Base-by-base conservation (phyloP, 2,888 invertebrate species). In the Strigamia maritima region DNA sequence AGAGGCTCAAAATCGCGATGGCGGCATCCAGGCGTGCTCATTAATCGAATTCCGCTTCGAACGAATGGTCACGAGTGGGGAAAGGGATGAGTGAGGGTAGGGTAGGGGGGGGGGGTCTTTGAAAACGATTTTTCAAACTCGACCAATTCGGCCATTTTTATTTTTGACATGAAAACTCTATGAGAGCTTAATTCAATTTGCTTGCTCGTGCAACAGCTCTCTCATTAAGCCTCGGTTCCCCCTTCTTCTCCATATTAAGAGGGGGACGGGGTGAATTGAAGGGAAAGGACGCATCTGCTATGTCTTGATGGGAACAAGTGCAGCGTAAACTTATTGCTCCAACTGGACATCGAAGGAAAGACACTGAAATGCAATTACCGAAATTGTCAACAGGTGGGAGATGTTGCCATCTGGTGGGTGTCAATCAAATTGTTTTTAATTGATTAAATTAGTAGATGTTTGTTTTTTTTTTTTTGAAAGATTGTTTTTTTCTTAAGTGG, bases 1-100 rank as follows among this genome's bases (percentile, higher is more conserved):
- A 54, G 54, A 38, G 54, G 14, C 54, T 54, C 8, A 14, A 54
- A 54, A 54, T 54, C 54, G 54, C 19, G 54, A 54, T 54, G 54
- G 54, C 54, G 54, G 54, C 54, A 54, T 54, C 54, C 54, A 54
- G 54, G 54, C 54, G 54, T 54, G 54, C 54, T 54, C 54, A 54
- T 54, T 54, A 54, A 54, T 54, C 54, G 54, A 54, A 54, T 54
- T 54, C 54, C 54, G 54, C 54, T 54, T 54, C 54, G 54, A 54
- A 54, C 54, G 54, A 54, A 14, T 54, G 54, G 54, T 54, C 54
- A 54, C 16, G 19, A 54, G 54, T 10, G 54, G 54, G 54, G 54
- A 19, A 14, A 19, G 54, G 54, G 54, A 54, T 54, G 54, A 54
- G 54, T n/a, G 14, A 14, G 54, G 19, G 19, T 4, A 10, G 54